Percentiles rank a stretch among this genome's conserved stretches.
phyloP scores from a whole-genome alignment of 2,888 invertebrate species.

The Eledone cirrhosa region DNA sequence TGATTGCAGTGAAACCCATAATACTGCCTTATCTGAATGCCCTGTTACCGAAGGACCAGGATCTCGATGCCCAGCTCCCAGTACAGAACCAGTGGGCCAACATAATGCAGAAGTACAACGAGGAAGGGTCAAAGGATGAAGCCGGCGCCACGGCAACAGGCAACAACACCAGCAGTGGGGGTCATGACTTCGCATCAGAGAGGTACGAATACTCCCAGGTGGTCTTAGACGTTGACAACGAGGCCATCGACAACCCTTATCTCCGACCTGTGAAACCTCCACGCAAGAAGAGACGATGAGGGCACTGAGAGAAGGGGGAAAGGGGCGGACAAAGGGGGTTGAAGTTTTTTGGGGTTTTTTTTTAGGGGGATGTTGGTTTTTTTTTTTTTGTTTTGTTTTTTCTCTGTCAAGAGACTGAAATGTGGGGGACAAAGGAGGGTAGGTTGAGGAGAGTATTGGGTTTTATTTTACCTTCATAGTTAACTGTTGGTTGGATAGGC shows the following conservation, averaged over 20 bases:
- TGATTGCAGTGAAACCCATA: constrained; percentile 86
- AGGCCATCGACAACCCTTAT: constrained; percentile 79
- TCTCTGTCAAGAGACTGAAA: background rate
- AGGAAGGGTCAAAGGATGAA: constrained; percentile 31
- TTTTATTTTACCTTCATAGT: too few species aligned
- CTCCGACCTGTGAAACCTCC: constrained; percentile 71
- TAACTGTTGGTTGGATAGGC: too few species aligned
- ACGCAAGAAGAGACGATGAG: constrained; percentile 36
- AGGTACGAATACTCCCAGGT: background rate
- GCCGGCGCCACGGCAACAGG: constrained; percentile 38
- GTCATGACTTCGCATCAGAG: background rate
- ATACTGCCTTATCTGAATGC: constrained; percentile 84
- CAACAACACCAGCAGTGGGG: constrained; percentile 4
- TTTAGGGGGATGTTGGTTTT: background rate
- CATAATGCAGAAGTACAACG: constrained; percentile 19
- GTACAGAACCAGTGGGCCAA: constrained; percentile 39
- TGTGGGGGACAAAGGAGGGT: too few species aligned
- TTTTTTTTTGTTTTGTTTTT: too few species aligned
- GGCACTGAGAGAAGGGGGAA: background rate
- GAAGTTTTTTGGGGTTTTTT: background rate
- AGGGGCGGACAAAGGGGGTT: background rate
- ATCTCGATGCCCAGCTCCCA: constrained; percentile 83
- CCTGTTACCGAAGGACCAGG: constrained; percentile 90
- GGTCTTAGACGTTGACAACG: constrained; percentile 63
- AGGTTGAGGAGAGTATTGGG: too few species aligned